Evolutionary conservation across 2,113 vertebrate species (phyloP), one percentile per base, ranked within the genome.

Genomic region (Rhea americana): DNA sequence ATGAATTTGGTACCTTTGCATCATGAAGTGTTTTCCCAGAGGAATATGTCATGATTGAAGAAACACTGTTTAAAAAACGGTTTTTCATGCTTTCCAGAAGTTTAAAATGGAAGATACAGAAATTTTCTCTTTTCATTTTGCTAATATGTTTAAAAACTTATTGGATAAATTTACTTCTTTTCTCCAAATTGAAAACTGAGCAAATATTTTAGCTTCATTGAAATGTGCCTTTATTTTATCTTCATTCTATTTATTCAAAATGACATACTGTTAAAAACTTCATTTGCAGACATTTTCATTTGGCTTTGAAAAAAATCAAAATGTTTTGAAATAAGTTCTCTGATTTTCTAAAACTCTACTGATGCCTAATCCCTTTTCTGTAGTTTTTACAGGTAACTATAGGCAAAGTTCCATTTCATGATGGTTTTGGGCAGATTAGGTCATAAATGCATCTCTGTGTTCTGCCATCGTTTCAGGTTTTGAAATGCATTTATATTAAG

Each of bases 1-100:
- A 92, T 90, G 93, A 51, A 89, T 93, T 72, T 87, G 47, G n/a
- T 86, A 24, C 39, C 58, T 91, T 86, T 79, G 43, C 56, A 26
- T 76, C 7, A 50, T 37, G 21, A 32, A 53, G 0, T 68, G 66
- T 66, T 65, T 91, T 89, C 91, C 92, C 62, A 37, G 37, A 62
- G 65, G 85, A 79, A 39, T 78, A 15, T 39, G 63, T 81, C 51
- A 75, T 88, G 41, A 81, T 28, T 63, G 90, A 91, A 88, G 83
- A 91, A 85, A 93, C 17, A 47, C 18, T 86, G 72, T 85, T 93
- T 91, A 66, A 2, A 47, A 87, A 89, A 63, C 43, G 5, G 12
- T 37, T 68, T 82, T 82, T 50, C 45, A 51, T 53, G 56, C 53
- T 89, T 79, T 51, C 13, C 58, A 76, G 53, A 61, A 30, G 58